Conservation (phyloP, 2,113 vertebrate genomes). For the Pomatostomus ruficeps region DNA sequence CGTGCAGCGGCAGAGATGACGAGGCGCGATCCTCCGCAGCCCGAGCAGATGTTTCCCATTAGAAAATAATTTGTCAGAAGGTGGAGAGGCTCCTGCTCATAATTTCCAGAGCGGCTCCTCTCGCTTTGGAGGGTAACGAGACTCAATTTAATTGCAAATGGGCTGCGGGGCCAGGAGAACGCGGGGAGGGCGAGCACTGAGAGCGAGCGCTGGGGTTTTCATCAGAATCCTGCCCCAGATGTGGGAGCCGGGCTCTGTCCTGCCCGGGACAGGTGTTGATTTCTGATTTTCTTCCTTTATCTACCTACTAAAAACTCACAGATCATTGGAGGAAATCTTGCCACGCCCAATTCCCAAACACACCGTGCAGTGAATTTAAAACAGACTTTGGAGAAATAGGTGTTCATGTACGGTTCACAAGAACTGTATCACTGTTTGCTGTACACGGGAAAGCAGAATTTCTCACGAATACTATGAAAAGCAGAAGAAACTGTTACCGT, state of each 20-base stretch:
- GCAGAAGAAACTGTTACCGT: too few species aligned
- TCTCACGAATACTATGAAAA: too few species aligned
- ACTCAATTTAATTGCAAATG: constrained; percentile 63
- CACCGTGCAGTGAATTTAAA: too few species aligned
- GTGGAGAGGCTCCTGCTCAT: constrained; percentile 13
- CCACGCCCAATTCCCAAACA: too few species aligned
- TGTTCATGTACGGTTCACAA: too few species aligned
- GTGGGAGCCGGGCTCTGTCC: background rate
- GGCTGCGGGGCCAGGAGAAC: background rate
- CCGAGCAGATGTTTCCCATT: constrained; percentile 59
- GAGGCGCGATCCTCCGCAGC: background rate
- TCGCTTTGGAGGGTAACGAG: constrained; percentile 47
- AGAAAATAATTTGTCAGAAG: constrained; percentile 60
- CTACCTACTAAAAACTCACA: too few species aligned
- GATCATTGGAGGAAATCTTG: too few species aligned
- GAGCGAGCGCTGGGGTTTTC: background rate
- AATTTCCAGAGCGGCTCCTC: constrained; percentile 47
- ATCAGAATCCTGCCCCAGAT: background rate
- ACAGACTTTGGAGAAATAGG: too few species aligned
- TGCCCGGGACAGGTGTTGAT: background rate
- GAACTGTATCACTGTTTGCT: too few species aligned
- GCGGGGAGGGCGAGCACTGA: background rate
- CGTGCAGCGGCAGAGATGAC: background rate
- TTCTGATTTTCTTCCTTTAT: too few species aligned
- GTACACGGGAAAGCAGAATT: too few species aligned